Evolutionary conservation across 2,888 invertebrate species (phyloP).

Genomic region (Galeruca laticollis): DNA sequence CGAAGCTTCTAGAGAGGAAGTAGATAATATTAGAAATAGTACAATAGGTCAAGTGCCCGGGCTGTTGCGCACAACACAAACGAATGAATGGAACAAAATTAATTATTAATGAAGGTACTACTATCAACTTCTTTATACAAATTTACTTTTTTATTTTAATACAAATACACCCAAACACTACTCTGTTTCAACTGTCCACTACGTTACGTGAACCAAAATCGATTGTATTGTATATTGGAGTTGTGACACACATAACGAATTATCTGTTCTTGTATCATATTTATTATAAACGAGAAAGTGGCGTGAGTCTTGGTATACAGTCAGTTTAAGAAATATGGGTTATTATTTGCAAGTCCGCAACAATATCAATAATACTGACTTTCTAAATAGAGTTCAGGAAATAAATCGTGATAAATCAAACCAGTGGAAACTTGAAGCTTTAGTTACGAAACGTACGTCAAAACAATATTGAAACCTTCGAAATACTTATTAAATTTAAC

Average conservation of each 20-base stretch:
- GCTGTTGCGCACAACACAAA: too few relatives aligned
- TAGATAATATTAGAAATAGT: too few relatives aligned
- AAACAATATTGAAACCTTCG: not conserved
- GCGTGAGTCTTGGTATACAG: constrained; percentile 4
- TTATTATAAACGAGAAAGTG: constrained; percentile 15
- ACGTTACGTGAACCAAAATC: constrained; percentile 6
- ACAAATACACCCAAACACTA: not conserved
- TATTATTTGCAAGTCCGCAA: constrained; percentile 7
- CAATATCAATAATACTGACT: not conserved
- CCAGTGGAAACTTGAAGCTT: not conserved
- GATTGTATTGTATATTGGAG: not conserved
- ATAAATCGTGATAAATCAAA: not conserved
- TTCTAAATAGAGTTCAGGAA: not conserved
- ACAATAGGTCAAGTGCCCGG: too few relatives aligned
- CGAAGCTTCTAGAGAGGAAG: too few relatives aligned
- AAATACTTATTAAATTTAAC: not conserved
- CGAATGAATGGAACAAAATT: too few relatives aligned
- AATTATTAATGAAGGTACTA: too few relatives aligned
- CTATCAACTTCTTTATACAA: too few relatives aligned
- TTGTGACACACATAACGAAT: constrained; percentile 7
- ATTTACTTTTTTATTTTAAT: not conserved
- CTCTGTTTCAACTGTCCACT: not conserved
- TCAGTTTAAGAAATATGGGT: constrained; percentile 9
- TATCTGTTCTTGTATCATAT: constrained; percentile 9
- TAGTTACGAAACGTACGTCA: too few relatives aligned